Percentiles rank a stretch among this genome's conserved stretches.
Evolutionary conservation across 2,113 vertebrate species (phyloP).

Genomic region (Aphyosemion australe): DNA sequence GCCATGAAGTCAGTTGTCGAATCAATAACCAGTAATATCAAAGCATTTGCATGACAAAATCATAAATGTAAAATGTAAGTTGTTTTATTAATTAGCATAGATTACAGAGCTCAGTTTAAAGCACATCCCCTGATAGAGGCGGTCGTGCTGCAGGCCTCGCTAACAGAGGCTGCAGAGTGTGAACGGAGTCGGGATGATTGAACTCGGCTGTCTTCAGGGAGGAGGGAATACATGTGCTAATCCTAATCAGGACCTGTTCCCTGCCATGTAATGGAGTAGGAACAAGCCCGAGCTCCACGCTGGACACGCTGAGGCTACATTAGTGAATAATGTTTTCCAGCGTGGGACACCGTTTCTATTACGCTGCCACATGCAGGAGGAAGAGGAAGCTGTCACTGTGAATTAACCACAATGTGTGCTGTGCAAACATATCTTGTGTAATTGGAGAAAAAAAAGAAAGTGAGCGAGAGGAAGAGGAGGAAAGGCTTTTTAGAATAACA

Average conservation of each 20-base stretch:
- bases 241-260: conserved; percentile 80
- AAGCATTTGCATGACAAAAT: neutral
- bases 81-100: neutral
- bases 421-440: conserved; percentile 81
- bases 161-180: conserved; percentile 36
- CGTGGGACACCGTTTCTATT: conserved; percentile 79
- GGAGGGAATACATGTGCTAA: conserved; percentile 74
- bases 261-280: conserved; percentile 78
- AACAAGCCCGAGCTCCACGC: conserved; percentile 70
- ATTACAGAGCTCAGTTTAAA: neutral
- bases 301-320: conserved; percentile 80
- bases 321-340: conserved; percentile 83
- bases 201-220: conserved; percentile 70
- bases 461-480: conserved; percentile 57
- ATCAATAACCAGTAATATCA: neutral
- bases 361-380: conserved; percentile 80
- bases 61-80: no score
- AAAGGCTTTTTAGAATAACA: conserved; percentile 78
- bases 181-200: conserved; percentile 66
- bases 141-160: conserved; percentile 27
- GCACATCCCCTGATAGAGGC: conserved; percentile 16
- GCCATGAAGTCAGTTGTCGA: neutral
- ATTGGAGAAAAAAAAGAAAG: conserved; percentile 77
- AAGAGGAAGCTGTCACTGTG: conserved; percentile 85
- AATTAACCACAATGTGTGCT: conserved; percentile 79